Percentiles rank a stretch among this genome's conserved stretches.
Evolutionary conservation across 1,140 invertebrate species (phyloP).

Genomic region (Oppia nitens): DNA sequence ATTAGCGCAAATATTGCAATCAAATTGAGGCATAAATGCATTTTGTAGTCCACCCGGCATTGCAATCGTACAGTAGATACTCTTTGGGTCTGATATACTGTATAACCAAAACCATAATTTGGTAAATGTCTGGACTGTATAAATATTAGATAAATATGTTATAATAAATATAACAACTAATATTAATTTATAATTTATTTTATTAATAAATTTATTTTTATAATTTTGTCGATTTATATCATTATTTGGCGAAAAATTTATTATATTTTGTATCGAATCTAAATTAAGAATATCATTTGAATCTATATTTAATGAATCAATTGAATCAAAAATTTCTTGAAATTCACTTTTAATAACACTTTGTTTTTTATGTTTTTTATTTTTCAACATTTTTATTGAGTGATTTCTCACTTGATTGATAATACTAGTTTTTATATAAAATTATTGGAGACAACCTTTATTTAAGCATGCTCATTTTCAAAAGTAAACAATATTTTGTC

Average conservation of each 20-base stretch:
- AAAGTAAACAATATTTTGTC: too few species aligned
- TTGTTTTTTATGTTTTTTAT: not conserved
- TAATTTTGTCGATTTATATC: too few species aligned
- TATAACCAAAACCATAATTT: not conserved
- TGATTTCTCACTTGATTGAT: too few species aligned
- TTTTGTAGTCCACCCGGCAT: constrained; percentile 39
- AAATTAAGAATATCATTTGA: not conserved
- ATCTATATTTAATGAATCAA: not conserved
- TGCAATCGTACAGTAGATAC: constrained; percentile 35
- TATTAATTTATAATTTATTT: not conserved
- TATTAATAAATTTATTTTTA: not conserved
- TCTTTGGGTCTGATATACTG: not conserved
- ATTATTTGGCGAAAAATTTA: not conserved
- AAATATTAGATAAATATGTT: not conserved
- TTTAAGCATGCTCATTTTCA: too few species aligned
- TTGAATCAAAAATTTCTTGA: not conserved
- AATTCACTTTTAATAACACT: not conserved
- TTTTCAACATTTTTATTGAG: too few species aligned
- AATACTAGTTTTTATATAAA: too few species aligned
- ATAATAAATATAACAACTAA: not conserved
- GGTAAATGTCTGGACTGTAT: not conserved
- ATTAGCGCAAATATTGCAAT: constrained; percentile 50
- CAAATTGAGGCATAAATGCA: constrained; percentile 49
- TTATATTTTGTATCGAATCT: not conserved
- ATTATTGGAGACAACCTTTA: too few species aligned